Conservation (phyloP, 2,113 vertebrate species). For the Paramisgurnus dabryanus region DNA sequence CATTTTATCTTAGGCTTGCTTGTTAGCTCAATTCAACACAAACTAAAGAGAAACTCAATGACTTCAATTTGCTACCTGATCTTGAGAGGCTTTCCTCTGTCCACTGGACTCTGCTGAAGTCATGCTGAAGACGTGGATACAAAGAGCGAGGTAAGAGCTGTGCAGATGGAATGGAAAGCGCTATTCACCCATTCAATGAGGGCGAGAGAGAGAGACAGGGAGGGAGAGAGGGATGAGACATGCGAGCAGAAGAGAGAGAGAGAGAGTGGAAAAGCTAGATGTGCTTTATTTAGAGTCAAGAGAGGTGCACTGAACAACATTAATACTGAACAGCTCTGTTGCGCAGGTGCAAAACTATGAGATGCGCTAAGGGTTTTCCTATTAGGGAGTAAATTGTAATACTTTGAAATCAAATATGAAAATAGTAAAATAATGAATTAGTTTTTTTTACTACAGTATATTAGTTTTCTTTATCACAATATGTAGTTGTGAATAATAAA, state of each 20-base stretch:
- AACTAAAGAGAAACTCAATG: background rate
- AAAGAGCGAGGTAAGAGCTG: conserved; percentile 40
- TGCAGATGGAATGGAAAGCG: conserved; percentile 53
- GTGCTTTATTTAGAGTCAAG: conserved; percentile 46
- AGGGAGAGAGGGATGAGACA: background rate
- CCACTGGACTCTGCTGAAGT: conserved; percentile 86
- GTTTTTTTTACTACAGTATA: no score
- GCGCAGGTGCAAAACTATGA: background rate
- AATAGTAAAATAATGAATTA: no score
- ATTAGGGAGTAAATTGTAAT: no score
- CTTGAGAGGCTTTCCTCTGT: conserved; percentile 81
- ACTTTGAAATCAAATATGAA: no score
- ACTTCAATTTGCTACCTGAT: conserved; percentile 78
- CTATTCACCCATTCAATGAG: conserved; percentile 26
- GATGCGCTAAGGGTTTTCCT: background rate
- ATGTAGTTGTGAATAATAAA: no score
- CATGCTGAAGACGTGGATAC: conserved; percentile 68
- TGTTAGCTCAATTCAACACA: background rate
- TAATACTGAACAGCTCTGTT: background rate
- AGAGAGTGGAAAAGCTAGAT: background rate
- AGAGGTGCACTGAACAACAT: background rate
- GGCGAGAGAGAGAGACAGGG: background rate
- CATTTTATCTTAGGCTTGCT: background rate
- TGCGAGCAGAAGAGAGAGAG: background rate
- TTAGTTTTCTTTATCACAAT: no score